Percentiles rank a stretch among this genome's conserved stretches.
phyloP scores from a whole-genome alignment of 30 jellyfish, hydroid and myxozoan species.

The Cassiopea xamachana region DNA sequence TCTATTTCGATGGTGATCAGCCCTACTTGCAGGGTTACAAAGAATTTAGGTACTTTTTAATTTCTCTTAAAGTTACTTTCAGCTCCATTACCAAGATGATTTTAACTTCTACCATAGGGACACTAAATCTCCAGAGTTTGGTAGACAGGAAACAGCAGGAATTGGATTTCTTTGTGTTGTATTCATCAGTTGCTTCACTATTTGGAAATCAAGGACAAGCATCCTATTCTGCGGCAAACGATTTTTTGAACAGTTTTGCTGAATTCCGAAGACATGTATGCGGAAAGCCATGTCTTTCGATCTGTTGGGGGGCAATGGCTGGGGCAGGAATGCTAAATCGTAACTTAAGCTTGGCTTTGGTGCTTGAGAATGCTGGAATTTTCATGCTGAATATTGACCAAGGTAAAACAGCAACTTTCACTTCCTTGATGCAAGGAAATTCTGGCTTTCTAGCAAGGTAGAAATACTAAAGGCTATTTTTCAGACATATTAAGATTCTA shows the following conservation, averaged over 20 bases:
- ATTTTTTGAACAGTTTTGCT: slow-evolving; percentile 69
- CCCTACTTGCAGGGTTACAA: no score
- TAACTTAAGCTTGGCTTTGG: slow-evolving; percentile 19
- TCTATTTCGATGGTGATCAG: no score
- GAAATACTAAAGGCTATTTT: no score
- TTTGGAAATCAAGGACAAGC: slow-evolving; percentile 69
- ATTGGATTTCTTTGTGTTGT: slow-evolving; percentile 60
- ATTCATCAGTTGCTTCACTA: slow-evolving; percentile 55
- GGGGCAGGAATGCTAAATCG: slow-evolving; percentile 73
- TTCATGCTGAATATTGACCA: slow-evolving; percentile 35
- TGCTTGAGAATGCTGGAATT: slow-evolving; percentile 47
- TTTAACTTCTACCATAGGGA: slow-evolving; percentile 18
- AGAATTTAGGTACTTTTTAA: no score
- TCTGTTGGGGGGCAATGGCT: slow-evolving; percentile 88
- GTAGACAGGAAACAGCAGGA: slow-evolving; percentile 25
- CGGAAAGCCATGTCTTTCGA: slow-evolving; percentile 54
- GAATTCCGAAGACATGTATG: slow-evolving; percentile 38
- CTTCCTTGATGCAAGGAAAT: no score
- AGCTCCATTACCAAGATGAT: not conserved
- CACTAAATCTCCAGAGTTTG: slow-evolving; percentile 54
- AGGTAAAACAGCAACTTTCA: slow-evolving; percentile 18
- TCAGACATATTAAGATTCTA: no score
- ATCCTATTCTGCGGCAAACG: slow-evolving; percentile 67
- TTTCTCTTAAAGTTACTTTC: no score
- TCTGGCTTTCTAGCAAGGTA: not conserved